Base-by-base conservation (phyloP, 2,888 invertebrate species). In the Orthosia incerta region DNA sequence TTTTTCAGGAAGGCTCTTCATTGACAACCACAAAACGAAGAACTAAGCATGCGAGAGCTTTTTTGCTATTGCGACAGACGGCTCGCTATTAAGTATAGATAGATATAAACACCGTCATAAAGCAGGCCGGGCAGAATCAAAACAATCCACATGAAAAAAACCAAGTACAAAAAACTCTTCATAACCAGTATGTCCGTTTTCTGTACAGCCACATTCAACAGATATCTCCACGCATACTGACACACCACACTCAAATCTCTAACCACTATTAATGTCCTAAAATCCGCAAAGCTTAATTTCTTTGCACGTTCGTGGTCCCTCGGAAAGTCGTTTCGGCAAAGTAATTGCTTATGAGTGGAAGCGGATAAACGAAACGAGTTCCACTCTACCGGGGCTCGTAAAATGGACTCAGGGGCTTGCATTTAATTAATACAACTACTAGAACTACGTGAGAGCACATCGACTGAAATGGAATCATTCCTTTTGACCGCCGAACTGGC, bases 261-360 rank as follows among this genome's bases (percentile, higher is more conserved):
- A 88, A 90, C 90, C 89, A 84, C 89, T 89, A 92, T 92, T 93
- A 91, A 93, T 91, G 86, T 91, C 90, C 92, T 90, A 89, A 94
- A 94, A 94, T 92, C 92, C 92, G 89, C 89, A 89, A 88, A 90
- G 91, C 94, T 93, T 94, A 94, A 95, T 94, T 94, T 94, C 94
- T 95, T 95, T 94, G 89, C 93, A 91, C 93, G 93, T 93, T 92
- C 90, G 89, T 82, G 90, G 91, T 92, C 91, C 90, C 92, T 93
- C 91, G 88, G 90, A 93, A 94, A 94, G 93, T 94, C 94, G 92
- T 95, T 95, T 92, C 91, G 90, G 89, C 90, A 93, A 94, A 95
- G 94, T 95, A 95, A 95, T 95, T 95, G 95, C 95, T 95, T 95
- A 95, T 95, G 95, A 95, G 95, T 94, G 93, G 93, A 93, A 94